Percentiles rank a stretch among this genome's conserved stretches.
Evolutionary conservation across 2,797 vertebrate species (phyloP).

Genomic region (Bradypus variegatus): DNA sequence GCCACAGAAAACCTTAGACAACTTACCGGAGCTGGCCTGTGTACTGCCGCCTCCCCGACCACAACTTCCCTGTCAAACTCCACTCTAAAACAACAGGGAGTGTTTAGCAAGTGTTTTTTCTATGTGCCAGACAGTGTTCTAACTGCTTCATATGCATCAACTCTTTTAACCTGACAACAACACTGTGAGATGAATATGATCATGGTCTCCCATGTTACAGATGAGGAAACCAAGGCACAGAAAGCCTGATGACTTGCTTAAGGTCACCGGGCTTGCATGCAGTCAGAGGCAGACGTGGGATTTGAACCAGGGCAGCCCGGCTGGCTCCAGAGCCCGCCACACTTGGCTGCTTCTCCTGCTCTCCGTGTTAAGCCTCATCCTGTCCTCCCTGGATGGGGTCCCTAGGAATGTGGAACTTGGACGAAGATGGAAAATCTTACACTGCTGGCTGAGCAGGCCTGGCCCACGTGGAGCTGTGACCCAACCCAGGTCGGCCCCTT

Average conservation of each 20-base stretch:
- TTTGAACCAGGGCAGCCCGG: neutral
- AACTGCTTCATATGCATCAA: neutral
- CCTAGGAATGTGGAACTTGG: neutral
- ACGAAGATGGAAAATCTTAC: neutral
- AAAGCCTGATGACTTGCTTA: neutral
- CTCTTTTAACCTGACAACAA: neutral
- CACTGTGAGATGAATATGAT: neutral
- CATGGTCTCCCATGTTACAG: neutral
- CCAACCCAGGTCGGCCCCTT: neutral
- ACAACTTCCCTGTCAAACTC: neutral
- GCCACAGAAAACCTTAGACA: neutral
- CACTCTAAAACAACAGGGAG: neutral
- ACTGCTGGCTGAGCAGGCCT: neutral
- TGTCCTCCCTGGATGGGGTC: neutral
- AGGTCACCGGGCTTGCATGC: neutral
- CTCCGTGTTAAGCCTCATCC: neutral
- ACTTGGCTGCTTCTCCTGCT: neutral
- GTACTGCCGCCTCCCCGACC: neutral
- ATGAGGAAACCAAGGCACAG: neutral
- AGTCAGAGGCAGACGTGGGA: neutral
- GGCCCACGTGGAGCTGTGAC: neutral
- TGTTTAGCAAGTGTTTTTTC: neutral
- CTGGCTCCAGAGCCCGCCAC: neutral
- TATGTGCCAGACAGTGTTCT: neutral
- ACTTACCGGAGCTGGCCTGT: neutral